Conservation (phyloP, 2,113 vertebrate species). For the Bagarius yarrelli region DNA sequence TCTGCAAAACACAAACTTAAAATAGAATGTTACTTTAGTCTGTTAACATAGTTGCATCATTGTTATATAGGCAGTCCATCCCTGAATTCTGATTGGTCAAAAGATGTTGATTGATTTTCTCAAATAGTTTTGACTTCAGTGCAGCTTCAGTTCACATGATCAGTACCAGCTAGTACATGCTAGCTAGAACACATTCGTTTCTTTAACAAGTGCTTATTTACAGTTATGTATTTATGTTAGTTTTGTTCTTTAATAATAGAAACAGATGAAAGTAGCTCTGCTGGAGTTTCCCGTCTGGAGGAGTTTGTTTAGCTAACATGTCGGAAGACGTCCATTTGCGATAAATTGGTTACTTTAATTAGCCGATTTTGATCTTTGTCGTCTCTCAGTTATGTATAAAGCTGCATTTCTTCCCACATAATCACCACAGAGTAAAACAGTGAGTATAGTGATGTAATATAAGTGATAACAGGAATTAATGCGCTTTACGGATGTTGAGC, state of each 20-base stretch:
- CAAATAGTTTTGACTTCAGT: background rate
- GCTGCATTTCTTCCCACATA: background rate
- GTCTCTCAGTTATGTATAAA: background rate
- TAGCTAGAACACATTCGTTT: background rate
- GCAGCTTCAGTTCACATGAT: background rate
- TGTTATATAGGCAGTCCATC: too few species aligned
- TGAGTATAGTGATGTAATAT: background rate
- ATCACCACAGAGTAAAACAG: background rate
- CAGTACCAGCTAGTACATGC: too few species aligned
- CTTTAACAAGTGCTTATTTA: background rate
- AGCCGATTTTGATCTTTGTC: background rate
- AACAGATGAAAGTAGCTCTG: background rate
- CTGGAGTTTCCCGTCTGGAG: background rate
- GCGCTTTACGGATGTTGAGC: background rate
- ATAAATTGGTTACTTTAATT: background rate
- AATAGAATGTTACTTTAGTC: too few species aligned
- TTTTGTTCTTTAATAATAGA: background rate
- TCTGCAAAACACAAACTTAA: too few species aligned
- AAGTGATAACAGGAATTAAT: slow-evolving; percentile 6
- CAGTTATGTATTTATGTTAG: background rate
- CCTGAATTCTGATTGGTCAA: background rate
- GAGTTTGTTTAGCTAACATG: background rate
- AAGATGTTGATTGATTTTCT: background rate
- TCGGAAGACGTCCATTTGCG: background rate
- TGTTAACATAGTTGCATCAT: too few species aligned